Evolutionary conservation across 2,888 invertebrate genomes (phyloP), one percentile per base, ranked within the genome.

Genomic region (Agrochola litura): DNA sequence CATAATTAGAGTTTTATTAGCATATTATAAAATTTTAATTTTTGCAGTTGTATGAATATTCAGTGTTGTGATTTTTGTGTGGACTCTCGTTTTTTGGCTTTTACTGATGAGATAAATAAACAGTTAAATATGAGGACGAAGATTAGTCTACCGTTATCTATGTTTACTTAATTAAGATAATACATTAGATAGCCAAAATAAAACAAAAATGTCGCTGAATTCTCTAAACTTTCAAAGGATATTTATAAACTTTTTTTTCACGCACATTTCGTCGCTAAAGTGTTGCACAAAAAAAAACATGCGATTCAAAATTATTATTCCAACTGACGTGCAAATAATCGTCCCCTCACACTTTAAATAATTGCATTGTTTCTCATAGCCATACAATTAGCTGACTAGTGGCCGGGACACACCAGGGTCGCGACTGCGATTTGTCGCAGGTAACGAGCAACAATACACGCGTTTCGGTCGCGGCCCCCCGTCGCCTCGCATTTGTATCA

Each of bases 401-500:
- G 88, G 77, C 83, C 63, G 81, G 77, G 86, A 88, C 89, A 85
- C 88, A 88, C 86, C 65, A 85, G 58, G 88, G 89, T 89, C 86
- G 83, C 79, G 81, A 75, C 83, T 85, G 84, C 88, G 88, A 89
- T 90, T 95, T 94, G 94, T 95, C 94, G 92, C 89, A 83, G 83
- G 94, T 95, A 95, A 95, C 95, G 94, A 95, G 95, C 94, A 93
- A 95, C 95, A 96, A 96, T 95, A 91, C 93, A 89, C 89, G 93
- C 93, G 93, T 92, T 93, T 92, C 92, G 93, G 95, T 93, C 95
- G 93, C 94, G 89, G 92, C 92, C 93, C 94, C 96, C 96, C 92
- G 95, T 94, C 89, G 94, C 85, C 89, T 81, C 89, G 90, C 95
- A 95, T 95, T 95, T 96, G 95, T 96, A 94, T 88, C 74, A 79